phyloP scores from a whole-genome alignment of 1,140 invertebrate species.

The Archivesica marissinica region DNA sequence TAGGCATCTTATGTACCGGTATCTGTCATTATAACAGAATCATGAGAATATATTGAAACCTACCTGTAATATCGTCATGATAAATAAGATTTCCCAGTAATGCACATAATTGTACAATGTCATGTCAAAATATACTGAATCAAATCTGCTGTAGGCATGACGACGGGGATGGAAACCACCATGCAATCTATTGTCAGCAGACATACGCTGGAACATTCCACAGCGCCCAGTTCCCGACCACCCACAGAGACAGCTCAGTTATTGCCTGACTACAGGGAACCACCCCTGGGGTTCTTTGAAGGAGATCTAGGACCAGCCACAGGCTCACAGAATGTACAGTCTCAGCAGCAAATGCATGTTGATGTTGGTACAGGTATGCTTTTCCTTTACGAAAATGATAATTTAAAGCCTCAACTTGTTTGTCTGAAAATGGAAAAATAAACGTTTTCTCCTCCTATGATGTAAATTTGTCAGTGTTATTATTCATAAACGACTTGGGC shows the following conservation, averaged over 20 bases:
- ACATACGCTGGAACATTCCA: constrained; percentile 16
- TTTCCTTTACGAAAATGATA: neutral
- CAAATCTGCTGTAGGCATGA: constrained; percentile 20
- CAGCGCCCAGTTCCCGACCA: neutral
- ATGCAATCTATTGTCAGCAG: constrained; percentile 29
- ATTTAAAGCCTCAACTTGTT: neutral
- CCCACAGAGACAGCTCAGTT: neutral
- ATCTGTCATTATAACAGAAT: no score
- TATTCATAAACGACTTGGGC: no score
- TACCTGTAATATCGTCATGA: no score
- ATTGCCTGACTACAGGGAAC: constrained; percentile 57
- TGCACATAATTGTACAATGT: no score
- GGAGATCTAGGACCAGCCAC: constrained; percentile 21
- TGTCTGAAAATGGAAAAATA: neutral
- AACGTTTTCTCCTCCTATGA: neutral
- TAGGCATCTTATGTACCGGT: no score
- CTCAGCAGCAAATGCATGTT: constrained; percentile 10
- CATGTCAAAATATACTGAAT: no score
- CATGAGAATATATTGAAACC: no score
- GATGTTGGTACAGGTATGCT: constrained; percentile 25
- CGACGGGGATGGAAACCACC: constrained; percentile 37
- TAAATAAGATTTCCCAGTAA: no score
- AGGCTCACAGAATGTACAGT: neutral
- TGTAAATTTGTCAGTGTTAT: no score
- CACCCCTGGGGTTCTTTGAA: constrained; percentile 58